Percentiles rank a stretch among this genome's conserved stretches.
phyloP scores from a whole-genome alignment of 1,140 invertebrate species.

The Cotesia typhae region DNA sequence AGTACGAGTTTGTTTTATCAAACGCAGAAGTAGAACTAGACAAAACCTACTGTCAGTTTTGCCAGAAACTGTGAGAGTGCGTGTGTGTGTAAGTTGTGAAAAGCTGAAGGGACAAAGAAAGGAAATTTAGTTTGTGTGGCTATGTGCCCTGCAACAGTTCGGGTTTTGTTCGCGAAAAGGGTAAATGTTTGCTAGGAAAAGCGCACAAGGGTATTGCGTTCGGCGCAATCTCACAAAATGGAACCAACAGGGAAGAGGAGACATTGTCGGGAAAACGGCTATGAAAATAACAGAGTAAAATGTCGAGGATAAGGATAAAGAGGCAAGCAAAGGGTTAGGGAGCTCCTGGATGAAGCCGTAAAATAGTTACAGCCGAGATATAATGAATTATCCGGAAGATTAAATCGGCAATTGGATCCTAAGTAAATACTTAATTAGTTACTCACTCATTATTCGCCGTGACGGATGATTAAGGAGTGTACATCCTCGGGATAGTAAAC shows the following conservation, averaged over 20 bases:
- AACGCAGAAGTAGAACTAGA: not conserved
- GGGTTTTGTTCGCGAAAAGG: conserved; percentile 16
- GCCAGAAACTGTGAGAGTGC: no score
- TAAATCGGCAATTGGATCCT: conserved; percentile 50
- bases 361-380: conserved; percentile 32
- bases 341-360: not conserved
- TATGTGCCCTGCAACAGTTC: not conserved
- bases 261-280: conserved; percentile 18
- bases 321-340: not conserved
- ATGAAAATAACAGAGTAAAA: conserved; percentile 1
- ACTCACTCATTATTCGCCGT: conserved; percentile 53
- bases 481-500: not conserved
- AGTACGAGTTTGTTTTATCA: conserved; percentile 13
- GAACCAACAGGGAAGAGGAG: not conserved
- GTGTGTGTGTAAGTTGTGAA: not conserved
- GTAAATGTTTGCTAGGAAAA: conserved; percentile 28
- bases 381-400: conserved; percentile 54
- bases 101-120: not conserved
- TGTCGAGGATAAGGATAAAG: not conserved
- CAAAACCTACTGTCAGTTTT: no score
- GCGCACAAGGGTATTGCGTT: conserved; percentile 14
- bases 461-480: conserved; percentile 22
- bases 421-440: conserved; percentile 58
- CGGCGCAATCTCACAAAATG: conserved; percentile 23
- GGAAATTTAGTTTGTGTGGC: conserved; percentile 10